These are phyloP conservation scores for Halcyon badia DNA, from an alignment of 2,797 vertebrate species.

Conservation along the genomic window DNA sequence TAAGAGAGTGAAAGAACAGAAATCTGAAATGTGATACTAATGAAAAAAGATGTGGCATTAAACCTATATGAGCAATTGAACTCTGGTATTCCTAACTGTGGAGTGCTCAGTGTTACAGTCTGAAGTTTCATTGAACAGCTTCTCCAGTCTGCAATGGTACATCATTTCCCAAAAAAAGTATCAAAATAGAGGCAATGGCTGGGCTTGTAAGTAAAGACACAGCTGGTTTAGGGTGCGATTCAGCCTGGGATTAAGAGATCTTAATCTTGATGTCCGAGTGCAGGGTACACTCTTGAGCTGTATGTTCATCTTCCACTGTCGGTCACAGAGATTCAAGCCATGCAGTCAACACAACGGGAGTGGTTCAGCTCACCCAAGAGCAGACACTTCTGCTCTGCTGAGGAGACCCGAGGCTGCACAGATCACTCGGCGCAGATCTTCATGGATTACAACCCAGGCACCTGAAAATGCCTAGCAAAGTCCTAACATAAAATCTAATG, in stretches of 20 bases:
- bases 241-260: background rate
- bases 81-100: background rate
- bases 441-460: rapidly evolving
- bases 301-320: rapidly evolving
- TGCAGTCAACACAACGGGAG: background rate
- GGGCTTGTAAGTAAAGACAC: background rate
- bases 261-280: background rate
- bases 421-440: background rate
- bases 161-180: background rate
- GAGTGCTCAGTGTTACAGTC: background rate
- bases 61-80: background rate
- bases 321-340: rapidly evolving
- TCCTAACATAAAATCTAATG: background rate
- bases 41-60: background rate
- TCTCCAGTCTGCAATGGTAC: background rate
- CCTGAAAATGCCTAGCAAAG: background rate
- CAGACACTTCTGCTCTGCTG: background rate
- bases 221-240: rapidly evolving
- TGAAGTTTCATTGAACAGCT: background rate
- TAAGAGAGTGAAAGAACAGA: background rate
- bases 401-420: rapidly evolving
- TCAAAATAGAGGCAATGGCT: background rate
- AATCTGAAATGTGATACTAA: background rate
- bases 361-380: rapidly evolving
- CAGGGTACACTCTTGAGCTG: background rate